Percentiles rank a stretch among this genome's conserved stretches.
These are phyloP conservation scores for Pseudorectes ferrugineus DNA, from an alignment of 2,113 vertebrate genomes.

Conservation along the genomic window DNA sequence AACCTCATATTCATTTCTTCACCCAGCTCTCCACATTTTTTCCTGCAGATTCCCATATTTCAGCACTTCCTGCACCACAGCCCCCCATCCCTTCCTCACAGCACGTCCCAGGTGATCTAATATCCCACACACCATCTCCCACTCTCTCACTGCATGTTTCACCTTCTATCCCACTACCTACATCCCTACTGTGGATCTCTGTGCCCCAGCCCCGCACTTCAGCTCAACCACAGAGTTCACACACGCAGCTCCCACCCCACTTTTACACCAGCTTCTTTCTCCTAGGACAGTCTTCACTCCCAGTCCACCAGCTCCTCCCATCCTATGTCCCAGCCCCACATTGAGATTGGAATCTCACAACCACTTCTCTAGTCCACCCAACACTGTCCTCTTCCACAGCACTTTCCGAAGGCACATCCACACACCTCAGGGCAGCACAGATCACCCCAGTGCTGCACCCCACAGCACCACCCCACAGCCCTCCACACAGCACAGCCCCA, in stretches of 20 bases:
- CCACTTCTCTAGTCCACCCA: neutral
- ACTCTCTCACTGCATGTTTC: neutral
- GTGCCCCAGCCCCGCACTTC: neutral
- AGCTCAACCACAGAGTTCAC: neutral
- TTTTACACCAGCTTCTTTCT: neutral
- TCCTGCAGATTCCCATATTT: neutral
- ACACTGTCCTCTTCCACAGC: neutral
- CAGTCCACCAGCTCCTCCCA: neutral
- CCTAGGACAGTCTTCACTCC: neutral
- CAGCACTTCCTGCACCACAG: neutral
- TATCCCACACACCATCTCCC: neutral
- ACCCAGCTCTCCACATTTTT: neutral
- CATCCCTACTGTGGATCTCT: rapidly evolving
- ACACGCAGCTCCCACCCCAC: neutral
- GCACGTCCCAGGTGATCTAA: neutral
- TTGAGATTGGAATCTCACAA: neutral
- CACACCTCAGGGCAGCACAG: neutral
- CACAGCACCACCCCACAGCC: neutral
- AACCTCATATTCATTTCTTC: neutral
- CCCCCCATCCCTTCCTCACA: neutral
- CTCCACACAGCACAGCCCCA: neutral
- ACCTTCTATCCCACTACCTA: neutral
- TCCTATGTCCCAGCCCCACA: neutral
- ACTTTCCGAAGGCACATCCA: neutral
- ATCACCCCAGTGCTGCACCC: neutral